Evolutionary conservation across 2,797 vertebrate species (phyloP).

Genomic region (Bryconaethiops microstoma): DNA sequence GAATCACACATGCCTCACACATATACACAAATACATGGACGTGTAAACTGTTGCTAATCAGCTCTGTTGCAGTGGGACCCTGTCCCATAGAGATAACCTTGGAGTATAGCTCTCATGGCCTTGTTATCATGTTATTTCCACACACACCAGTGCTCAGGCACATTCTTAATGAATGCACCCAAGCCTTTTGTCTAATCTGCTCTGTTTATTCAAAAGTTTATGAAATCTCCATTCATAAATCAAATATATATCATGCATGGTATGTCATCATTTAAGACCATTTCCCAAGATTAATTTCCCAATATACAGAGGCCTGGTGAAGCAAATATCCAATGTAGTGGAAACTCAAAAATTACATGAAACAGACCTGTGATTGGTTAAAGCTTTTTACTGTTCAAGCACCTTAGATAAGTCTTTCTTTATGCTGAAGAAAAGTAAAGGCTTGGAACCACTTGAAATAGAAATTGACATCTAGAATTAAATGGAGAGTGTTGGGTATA

Average conservation of each 20-base stretch:
- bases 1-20: not conserved
- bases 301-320: too few relatives aligned
- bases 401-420: too few relatives aligned
- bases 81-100: constrained; percentile 70
- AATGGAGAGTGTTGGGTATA: too few relatives aligned
- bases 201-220: not conserved
- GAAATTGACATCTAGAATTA: too few relatives aligned
- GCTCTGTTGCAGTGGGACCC: constrained; percentile 53
- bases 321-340: too few relatives aligned
- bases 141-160: constrained; percentile 55
- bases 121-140: constrained; percentile 52
- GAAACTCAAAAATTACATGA: too few relatives aligned
- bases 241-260: not conserved
- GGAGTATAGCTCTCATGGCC: constrained; percentile 52
- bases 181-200: constrained; percentile 3
- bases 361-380: too few relatives aligned
- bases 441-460: too few relatives aligned
- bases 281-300: too few relatives aligned
- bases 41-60: constrained; percentile 58
- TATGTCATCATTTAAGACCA: not conserved
- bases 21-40: not conserved
- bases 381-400: too few relatives aligned
- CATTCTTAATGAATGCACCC: constrained; percentile 28
- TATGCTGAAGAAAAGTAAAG: too few relatives aligned
- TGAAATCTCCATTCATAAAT: constrained; percentile 19